phyloP scores from a whole-genome alignment of 2,888 invertebrate species.

The Bombylius major region DNA sequence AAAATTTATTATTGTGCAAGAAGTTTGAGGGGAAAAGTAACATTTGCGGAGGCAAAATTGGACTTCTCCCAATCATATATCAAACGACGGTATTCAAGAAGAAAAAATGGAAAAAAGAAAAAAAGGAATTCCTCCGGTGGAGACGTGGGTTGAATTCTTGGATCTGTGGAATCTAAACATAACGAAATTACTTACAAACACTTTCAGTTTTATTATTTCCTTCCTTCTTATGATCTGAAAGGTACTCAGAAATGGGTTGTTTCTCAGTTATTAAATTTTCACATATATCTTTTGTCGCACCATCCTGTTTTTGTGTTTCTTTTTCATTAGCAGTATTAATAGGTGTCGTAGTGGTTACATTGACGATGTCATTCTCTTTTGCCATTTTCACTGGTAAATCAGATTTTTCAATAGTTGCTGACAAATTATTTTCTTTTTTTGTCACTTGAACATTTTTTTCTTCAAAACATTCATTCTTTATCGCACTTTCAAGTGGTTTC shows the following conservation, averaged over 20 bases:
- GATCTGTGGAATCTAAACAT: too few relatives aligned
- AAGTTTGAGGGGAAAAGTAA: too few relatives aligned
- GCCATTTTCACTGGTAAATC: not conserved
- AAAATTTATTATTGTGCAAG: too few relatives aligned
- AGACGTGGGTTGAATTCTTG: too few relatives aligned
- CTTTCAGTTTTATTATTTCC: constrained; percentile 8
- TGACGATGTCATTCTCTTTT: not conserved
- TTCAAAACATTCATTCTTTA: constrained; percentile 1
- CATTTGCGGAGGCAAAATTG: too few relatives aligned
- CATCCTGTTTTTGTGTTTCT: too few relatives aligned
- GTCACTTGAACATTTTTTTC: not conserved
- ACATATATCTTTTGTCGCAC: constrained; percentile 4
- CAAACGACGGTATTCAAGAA: too few relatives aligned
- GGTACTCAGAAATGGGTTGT: constrained; percentile 19
- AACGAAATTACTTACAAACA: constrained; percentile 7
- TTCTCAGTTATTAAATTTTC: constrained; percentile 16
- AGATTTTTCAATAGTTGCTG: not conserved
- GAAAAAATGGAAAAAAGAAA: too few relatives aligned
- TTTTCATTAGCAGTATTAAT: too few relatives aligned
- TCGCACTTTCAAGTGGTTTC: not conserved
- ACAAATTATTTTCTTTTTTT: not conserved
- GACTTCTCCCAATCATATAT: too few relatives aligned
- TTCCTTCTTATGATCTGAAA: constrained; percentile 3
- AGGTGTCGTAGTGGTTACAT: too few relatives aligned
- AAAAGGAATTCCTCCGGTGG: too few relatives aligned